Conservation (phyloP, 2,797 vertebrate species). For the Cryptoprocta ferox region DNA sequence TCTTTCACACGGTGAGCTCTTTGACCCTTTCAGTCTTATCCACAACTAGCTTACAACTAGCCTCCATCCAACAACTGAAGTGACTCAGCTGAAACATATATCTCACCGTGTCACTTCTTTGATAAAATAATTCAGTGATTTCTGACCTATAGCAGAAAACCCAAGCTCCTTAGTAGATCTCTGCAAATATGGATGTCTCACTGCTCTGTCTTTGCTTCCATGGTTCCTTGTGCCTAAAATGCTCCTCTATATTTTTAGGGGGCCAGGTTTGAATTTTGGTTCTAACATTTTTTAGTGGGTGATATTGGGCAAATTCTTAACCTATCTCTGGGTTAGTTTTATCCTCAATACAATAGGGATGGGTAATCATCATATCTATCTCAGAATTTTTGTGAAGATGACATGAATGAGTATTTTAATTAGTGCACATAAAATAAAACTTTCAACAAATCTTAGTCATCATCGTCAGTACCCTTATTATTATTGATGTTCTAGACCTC, state of each 20-base stretch:
- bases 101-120: not conserved
- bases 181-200: not conserved
- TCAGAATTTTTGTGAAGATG: not conserved
- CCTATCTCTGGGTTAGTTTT: not conserved
- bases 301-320: not conserved
- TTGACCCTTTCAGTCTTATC: not conserved
- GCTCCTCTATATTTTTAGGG: not conserved
- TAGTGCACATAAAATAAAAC: not conserved
- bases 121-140: not conserved
- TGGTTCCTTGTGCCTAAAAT: not conserved
- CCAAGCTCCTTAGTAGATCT: not conserved
- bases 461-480: not conserved
- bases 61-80: not conserved
- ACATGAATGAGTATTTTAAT: slow-evolving; percentile 23
- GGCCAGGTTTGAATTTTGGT: not conserved
- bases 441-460: not conserved
- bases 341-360: not conserved
- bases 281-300: not conserved
- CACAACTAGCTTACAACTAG: not conserved
- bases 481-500: not conserved
- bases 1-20: not conserved
- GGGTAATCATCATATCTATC: not conserved
- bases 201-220: not conserved
- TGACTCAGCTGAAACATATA: not conserved
- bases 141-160: not conserved